Evolutionary conservation across 2,113 vertebrate genomes (phyloP).

Genomic region (Macquaria australasica): DNA sequence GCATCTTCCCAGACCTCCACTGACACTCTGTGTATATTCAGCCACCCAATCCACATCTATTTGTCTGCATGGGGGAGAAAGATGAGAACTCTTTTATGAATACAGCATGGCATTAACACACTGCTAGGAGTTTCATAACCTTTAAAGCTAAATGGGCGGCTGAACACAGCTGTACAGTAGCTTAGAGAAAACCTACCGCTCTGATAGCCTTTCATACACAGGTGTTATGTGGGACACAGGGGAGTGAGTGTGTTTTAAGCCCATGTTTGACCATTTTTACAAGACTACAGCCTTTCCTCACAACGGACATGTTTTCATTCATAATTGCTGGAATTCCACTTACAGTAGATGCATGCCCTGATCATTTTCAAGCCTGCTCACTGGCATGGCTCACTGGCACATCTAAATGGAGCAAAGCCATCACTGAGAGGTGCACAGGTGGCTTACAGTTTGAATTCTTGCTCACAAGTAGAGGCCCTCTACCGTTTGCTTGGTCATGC

Average conservation of each 20-base stretch:
- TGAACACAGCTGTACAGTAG: not conserved
- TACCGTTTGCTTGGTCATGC: not conserved
- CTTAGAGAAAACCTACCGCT: not conserved
- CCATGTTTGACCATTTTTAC: not conserved
- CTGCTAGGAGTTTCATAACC: not conserved
- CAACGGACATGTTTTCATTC: constrained; percentile 8
- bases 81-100: not conserved
- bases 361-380: constrained; percentile 12
- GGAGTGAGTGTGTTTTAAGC: not conserved
- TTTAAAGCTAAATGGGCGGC: constrained; percentile 13
- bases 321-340: constrained; percentile 15
- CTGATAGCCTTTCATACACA: not conserved
- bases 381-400: constrained; percentile 34
- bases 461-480: not conserved
- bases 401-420: constrained; percentile 37
- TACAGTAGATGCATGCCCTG: constrained; percentile 13
- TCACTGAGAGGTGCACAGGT: constrained; percentile 40
- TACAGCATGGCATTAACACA: not conserved
- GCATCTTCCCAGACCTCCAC: constrained; percentile 44
- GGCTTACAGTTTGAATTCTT: constrained; percentile 36
- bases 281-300: not conserved
- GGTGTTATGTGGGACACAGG: not conserved
- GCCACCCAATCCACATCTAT: constrained; percentile 1
- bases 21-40: constrained; percentile 31
- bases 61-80: constrained; percentile 7